Conservation (phyloP, 2,888 invertebrate genomes). For the Gibbula magus region DNA sequence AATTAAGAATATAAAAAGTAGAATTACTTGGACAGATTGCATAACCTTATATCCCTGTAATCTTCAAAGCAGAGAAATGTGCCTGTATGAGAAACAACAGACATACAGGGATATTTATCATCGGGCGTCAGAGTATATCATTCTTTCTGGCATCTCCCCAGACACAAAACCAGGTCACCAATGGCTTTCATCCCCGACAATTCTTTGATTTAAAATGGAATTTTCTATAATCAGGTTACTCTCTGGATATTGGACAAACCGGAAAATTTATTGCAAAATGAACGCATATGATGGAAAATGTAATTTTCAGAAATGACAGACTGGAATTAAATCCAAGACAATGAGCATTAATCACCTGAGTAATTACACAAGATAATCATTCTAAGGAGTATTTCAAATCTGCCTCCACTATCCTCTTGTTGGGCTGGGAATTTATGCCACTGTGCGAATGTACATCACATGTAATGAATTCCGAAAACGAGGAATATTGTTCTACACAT, state of each 20-base stretch:
- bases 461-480: not conserved
- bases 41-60: too few relatives aligned
- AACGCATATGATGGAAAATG: constrained; percentile 20
- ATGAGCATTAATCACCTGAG: constrained; percentile 16
- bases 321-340: constrained; percentile 21
- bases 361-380: constrained; percentile 21
- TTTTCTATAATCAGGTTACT: constrained; percentile 6
- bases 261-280: constrained; percentile 15
- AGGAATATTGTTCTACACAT: constrained; percentile 20
- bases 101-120: too few relatives aligned
- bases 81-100: too few relatives aligned
- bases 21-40: too few relatives aligned
- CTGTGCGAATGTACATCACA: constrained; percentile 5
- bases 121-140: too few relatives aligned
- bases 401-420: not conserved
- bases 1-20: too few relatives aligned
- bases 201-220: constrained; percentile 18
- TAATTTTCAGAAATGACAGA: constrained; percentile 24
- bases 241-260: not conserved
- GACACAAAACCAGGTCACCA: not conserved
- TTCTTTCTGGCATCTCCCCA: not conserved
- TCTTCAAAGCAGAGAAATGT: too few relatives aligned
- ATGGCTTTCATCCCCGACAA: not conserved
- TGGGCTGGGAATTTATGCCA: not conserved
- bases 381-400: constrained; percentile 10